Base-by-base conservation (phyloP, 2,797 vertebrate genomes). In the Peromyscus attwateri region DNA sequence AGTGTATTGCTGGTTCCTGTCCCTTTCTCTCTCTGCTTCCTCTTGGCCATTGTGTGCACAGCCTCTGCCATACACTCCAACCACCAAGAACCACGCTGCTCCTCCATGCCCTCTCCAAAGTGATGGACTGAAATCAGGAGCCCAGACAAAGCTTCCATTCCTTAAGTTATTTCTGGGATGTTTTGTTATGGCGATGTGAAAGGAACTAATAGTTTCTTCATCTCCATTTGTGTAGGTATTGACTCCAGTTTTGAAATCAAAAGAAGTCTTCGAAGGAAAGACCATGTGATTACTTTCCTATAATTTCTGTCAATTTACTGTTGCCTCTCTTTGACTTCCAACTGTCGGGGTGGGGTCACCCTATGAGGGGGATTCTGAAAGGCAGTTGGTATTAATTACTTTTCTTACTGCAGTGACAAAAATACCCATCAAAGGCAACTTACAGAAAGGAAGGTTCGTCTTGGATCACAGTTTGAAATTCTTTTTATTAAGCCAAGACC, bases 171-270 rank as follows among this genome's bases (percentile, higher is more conserved):
- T 89, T n/a, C 55, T 76, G 8, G 3, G 29, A 43, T 10, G 1
- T 76, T 76, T 19, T 89, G 60, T n/a, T n/a, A n/a, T 19, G 0
- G 13, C 3, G 23, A 10, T n/a, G 7, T 49, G 21, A n/a, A 79
- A 49, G 31, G 40, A 66, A 31, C 11, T 46, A 11, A 17, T 6
- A 21, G 19, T 43, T 34, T 29, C 82, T 70, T 7, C 14, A 71
- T 79, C 31, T 43, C 66, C 77, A 77, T 71, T 60, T 64, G 16
- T 40, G 0, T 83, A 92, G 90, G 62, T 83, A 64, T 46, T 87
- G 12, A 85, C 83, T 87, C 29, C 37, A 87, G 43, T 92, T 90
- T 95, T 96, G 95, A 79, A 82, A 77, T 80, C 83, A 88, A n/a
- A 40, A 14, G 27, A 21, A 34, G 7, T 49, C 66, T 83, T 62